Percentiles rank a stretch among this genome's conserved stretches.
phyloP scores from a whole-genome alignment of 2,113 vertebrate species.

The Pimephales promelas region DNA sequence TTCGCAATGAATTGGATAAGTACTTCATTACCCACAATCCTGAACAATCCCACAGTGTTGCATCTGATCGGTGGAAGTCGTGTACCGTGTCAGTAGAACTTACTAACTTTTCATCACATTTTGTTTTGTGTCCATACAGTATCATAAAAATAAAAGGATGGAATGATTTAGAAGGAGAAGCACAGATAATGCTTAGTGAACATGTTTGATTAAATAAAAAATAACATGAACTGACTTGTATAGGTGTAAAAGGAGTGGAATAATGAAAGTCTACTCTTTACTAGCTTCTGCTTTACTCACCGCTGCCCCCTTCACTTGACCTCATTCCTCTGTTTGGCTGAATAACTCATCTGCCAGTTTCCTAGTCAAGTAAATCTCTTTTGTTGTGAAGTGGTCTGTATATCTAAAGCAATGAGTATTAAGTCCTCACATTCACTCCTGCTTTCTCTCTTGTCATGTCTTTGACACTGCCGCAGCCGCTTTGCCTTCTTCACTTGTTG shows the following conservation, averaged over 20 bases:
- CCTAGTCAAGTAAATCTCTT: constrained; percentile 31
- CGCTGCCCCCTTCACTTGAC: not conserved
- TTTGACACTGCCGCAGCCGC: constrained; percentile 38
- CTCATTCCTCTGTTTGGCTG: constrained; percentile 19
- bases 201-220: not conserved
- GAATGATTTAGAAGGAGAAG: not conserved
- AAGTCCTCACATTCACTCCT: constrained; percentile 43
- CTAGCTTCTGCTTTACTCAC: not conserved
- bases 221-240: not conserved
- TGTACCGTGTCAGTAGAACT: not conserved
- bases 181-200: not conserved
- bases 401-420: constrained; percentile 33
- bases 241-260: not conserved
- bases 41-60: too few relatives aligned
- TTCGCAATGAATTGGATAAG: too few relatives aligned
- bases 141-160: not conserved
- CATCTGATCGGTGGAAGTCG: too few relatives aligned
- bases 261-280: not conserved
- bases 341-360: constrained; percentile 9
- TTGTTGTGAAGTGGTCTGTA: constrained; percentile 30
- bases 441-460: constrained; percentile 57
- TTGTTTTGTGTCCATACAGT: not conserved
- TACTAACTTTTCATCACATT: not conserved
- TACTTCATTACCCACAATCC: too few relatives aligned
- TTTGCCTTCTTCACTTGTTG: constrained; percentile 53